A percentile compares a stretch with the other conserved stretches of the same genome.
Evolutionary conservation across 1,140 invertebrate genomes (phyloP).

Genomic region (Nixonia krombeini): DNA sequence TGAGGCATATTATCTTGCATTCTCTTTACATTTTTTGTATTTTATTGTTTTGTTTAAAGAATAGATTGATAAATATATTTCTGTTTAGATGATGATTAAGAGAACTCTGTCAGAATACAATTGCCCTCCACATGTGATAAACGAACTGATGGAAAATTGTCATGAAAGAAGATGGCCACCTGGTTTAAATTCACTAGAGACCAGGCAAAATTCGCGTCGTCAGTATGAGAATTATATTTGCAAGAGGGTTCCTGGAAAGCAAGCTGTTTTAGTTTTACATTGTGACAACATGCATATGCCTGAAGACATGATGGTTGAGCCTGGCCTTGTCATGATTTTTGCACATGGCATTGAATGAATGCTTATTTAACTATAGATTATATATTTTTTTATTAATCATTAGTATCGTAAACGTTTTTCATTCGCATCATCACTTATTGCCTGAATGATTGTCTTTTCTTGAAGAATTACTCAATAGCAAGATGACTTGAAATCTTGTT

Average conservation of each 20-base stretch:
- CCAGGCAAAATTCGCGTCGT: conserved; percentile 90
- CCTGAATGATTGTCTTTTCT: too few relatives aligned
- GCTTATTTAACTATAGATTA: conserved; percentile 22
- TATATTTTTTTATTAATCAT: conserved; percentile 48
- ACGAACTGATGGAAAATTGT: conserved; percentile 97
- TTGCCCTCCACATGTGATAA: conserved; percentile 92
- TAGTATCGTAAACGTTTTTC: too few relatives aligned
- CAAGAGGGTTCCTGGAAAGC: conserved; percentile 93
- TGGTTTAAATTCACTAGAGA: conserved; percentile 93
- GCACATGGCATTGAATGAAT: conserved; percentile 94
- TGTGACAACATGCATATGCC: conserved; percentile 96
- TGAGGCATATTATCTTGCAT: too few relatives aligned
- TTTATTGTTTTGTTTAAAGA: neutral
- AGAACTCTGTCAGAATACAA: conserved; percentile 91
- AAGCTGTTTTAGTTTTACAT: conserved; percentile 93
- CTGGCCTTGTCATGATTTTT: conserved; percentile 98
- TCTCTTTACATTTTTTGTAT: conserved; percentile 2
- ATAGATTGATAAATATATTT: neutral
- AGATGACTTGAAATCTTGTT: too few relatives aligned
- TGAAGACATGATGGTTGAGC: conserved; percentile 95
- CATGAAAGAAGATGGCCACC: conserved; percentile 95
- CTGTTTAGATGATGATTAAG: conserved; percentile 87
- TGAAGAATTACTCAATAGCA: neutral
- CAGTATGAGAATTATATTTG: conserved; percentile 96
- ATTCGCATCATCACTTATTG: conserved; percentile 1